Base-by-base conservation (phyloP, 2,113 vertebrate species). In the Percina caprodes region DNA sequence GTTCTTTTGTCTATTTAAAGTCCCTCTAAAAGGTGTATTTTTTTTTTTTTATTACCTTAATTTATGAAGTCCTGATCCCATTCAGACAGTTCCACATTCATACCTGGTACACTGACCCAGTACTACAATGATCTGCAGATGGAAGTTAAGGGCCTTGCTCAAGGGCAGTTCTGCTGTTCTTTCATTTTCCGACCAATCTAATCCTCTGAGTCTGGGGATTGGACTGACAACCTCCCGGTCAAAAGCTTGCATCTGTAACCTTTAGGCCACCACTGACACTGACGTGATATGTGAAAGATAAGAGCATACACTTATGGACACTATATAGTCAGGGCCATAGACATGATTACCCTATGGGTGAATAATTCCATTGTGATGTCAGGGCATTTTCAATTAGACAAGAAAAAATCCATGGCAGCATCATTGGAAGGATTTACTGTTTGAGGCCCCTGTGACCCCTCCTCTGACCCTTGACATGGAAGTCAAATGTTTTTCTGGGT, bases 401-500 rank as follows among this genome's bases (percentile, higher is more conserved):
- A 54, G 42, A 74, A 63, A 84, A 83, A 89, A 94, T 94, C 88
- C 80, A 83, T 92, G 16, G 19, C 51, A 19, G 51, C 63, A 67
- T 73, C 49, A 75, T n/a, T 62, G 16, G 51, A 58, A 73, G 89
- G 90, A 95, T 96, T 95, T 94, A 94, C 70, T 91, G 68, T 85
- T 84, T n/a, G 73, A 63, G 86, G 80, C 49, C 85, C 33, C 56
- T 82, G n/a, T 96, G 96, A 96, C 95, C 95, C 85, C 54, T 90
- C 76, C 90, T 49, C 79, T 96, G 96, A 97, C 95, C 96, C 94
- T 92, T 94, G 94, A 95, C 92, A 85, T 75, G 82, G 71, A 83
- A 93, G 94, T 96, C 93, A 95, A 89, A 94, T 95, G 92, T 95
- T 94, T 92, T 92, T 92, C 86, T 85, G 91, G 89, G 89, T 82